A percentile compares a stretch with the other conserved stretches of the same genome.
phyloP scores from a whole-genome alignment of 2,113 vertebrate genomes.

The Anhinga anhinga region DNA sequence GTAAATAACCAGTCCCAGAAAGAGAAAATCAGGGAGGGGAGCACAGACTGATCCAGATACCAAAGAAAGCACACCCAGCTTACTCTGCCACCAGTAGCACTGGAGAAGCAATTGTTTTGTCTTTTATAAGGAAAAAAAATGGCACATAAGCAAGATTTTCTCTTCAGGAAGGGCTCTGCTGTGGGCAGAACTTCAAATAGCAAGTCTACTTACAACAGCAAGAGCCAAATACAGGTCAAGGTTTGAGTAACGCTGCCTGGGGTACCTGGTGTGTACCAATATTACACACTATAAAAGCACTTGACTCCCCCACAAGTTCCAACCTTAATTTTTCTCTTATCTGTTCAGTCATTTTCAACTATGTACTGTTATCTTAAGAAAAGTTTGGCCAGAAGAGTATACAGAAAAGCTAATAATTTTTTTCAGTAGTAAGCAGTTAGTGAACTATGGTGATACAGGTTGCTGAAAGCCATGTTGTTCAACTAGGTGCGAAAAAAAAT shows the following conservation, averaged over 20 bases:
- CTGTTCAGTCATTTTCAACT: neutral
- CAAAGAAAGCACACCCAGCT: neutral
- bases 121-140: neutral
- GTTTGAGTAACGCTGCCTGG: neutral
- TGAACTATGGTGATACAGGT: neutral
- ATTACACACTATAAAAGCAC: neutral
- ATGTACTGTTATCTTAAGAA: neutral
- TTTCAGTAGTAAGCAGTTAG: neutral
- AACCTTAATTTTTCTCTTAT: neutral
- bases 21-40: neutral
- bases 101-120: neutral
- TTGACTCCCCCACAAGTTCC: neutral
- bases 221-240: accelerated
- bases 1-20: neutral
- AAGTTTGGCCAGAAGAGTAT: neutral
- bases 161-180: neutral
- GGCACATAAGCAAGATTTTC: neutral
- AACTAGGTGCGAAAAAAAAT: neutral
- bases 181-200: neutral
- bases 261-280: neutral
- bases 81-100: neutral
- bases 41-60: neutral
- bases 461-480: neutral
- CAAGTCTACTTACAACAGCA: neutral
- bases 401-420: neutral